These are phyloP conservation scores for Chrysaora quinquecirrha DNA, from an alignment of 30 jellyfish, hydroid and myxozoan genomes.

Conservation along the genomic window DNA sequence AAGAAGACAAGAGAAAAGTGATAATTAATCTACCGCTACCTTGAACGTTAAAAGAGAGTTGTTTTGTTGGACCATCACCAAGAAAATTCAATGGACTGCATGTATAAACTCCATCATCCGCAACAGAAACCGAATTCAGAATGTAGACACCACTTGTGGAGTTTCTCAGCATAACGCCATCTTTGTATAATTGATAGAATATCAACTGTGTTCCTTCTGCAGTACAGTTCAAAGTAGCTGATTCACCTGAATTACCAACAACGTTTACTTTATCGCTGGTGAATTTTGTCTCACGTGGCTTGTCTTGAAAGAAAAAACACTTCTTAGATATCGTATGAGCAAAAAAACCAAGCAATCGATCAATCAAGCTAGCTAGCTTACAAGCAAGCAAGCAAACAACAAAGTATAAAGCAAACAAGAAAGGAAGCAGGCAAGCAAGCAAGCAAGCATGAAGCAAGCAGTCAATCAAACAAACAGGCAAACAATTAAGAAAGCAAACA, in stretches of 20 bases:
- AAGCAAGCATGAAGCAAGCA: too few relatives aligned
- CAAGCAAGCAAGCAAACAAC: too few relatives aligned
- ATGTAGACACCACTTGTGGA: slow-evolving; percentile 37
- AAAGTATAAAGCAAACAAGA: too few relatives aligned
- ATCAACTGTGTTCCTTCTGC: slow-evolving; percentile 58
- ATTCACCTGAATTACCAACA: slow-evolving; percentile 35
- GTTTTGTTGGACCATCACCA: slow-evolving; percentile 54
- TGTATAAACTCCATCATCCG: slow-evolving; percentile 55
- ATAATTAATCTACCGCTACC: too few relatives aligned
- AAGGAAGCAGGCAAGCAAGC: too few relatives aligned
- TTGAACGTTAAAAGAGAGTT: slow-evolving; percentile 18
- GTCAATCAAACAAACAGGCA: too few relatives aligned
- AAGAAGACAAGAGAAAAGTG: too few relatives aligned
- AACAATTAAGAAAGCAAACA: too few relatives aligned
- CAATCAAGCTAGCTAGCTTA: too few relatives aligned
- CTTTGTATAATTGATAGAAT: slow-evolving; percentile 58
- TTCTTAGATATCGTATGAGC: too few relatives aligned
- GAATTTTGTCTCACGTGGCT: slow-evolving; percentile 52
- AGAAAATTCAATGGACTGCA: slow-evolving; percentile 66
- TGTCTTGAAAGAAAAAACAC: slow-evolving; percentile 29
- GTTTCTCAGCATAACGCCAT: slow-evolving; percentile 28
- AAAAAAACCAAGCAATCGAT: too few relatives aligned
- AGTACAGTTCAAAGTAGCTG: slow-evolving; percentile 47
- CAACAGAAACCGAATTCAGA: slow-evolving; percentile 13
- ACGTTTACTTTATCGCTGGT: slow-evolving; percentile 19